Evolutionary conservation across 2,797 vertebrate species (phyloP), one percentile per base, ranked within the genome.

Genomic region (Lemur catta): DNA sequence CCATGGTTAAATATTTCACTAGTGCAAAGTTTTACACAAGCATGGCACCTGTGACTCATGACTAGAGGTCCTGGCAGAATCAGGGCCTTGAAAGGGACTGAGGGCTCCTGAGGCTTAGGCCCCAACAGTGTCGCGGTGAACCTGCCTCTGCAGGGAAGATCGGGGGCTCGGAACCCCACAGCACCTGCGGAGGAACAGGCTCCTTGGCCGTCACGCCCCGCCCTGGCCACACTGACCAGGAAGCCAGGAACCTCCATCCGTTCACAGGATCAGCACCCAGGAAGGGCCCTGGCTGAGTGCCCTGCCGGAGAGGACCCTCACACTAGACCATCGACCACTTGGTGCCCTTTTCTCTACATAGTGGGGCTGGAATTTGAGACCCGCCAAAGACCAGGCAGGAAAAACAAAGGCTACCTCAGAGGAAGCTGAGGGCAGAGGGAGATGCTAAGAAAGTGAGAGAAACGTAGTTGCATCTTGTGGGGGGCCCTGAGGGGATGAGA

Each of bases 31-130:
- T 59, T 55, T 17, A 57, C n/a, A 30, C 46, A 28, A 24, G 20
- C n/a, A 22, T 2, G 11, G 50, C n/a, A 18, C 33, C 50, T 4
- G 0, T 26, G 52, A 48, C 41, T 52, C 9, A 30, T 20, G 26
- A 33, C 38, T 6, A 12, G 15, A 41, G 33, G 38, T 10, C 52
- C 22, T 0, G 50, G 35, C 0, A 2, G 46, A 11, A 24, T 24
- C 9, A 50, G 57, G 50, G n/a, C 24, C 33, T 55, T 59, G 1
- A 35, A 38, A 14, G 84, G 38, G 41, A 33, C 50, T 13, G 15
- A 89, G 48, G 43, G n/a, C 35, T 30, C 61, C 28, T 7, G 52
- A 71, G 63, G 41, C 6, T 11, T 41, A 20, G 59, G 72, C 35
- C 11, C 52, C 12, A 6, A 12, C 22, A 46, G 48, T 13, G 26